Evolutionary conservation across 2,888 invertebrate species (phyloP).

Genomic region (Philhelius pedissequus): DNA sequence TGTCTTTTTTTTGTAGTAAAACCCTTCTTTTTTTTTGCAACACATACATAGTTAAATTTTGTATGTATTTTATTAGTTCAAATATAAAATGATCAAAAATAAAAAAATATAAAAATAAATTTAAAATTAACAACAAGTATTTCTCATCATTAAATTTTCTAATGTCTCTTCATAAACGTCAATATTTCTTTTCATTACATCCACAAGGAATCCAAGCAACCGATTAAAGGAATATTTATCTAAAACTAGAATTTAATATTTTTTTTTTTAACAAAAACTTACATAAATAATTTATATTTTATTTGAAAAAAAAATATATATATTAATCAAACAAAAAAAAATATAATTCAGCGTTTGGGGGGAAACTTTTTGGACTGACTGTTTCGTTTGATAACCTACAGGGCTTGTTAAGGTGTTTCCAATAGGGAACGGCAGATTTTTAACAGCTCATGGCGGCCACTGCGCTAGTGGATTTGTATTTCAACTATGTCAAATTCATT

Average conservation of each 20-base stretch:
- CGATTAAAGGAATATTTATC: conserved; percentile 98
- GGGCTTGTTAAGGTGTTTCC: no score
- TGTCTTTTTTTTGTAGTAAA: background rate
- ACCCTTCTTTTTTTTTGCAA: background rate
- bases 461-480: no score
- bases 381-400: no score
- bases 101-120: background rate
- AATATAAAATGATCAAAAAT: background rate
- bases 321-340: no score
- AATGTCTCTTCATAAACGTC: conserved; percentile 88
- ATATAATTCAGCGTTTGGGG: no score
- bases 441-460: no score
- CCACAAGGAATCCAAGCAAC: conserved; percentile 97
- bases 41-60: background rate
- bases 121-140: conserved; percentile 29
- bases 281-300: background rate
- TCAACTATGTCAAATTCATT: no score
- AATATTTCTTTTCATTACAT: conserved; percentile 98
- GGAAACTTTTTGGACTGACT: no score
- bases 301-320: no score
- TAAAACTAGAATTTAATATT: conserved; percentile 84
- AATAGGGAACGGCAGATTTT: no score
- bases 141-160: conserved; percentile 43
- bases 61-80: background rate
- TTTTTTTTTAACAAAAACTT: background rate